phyloP scores from a whole-genome alignment of 2,113 vertebrate genomes.

The Poecilia latipinna region DNA sequence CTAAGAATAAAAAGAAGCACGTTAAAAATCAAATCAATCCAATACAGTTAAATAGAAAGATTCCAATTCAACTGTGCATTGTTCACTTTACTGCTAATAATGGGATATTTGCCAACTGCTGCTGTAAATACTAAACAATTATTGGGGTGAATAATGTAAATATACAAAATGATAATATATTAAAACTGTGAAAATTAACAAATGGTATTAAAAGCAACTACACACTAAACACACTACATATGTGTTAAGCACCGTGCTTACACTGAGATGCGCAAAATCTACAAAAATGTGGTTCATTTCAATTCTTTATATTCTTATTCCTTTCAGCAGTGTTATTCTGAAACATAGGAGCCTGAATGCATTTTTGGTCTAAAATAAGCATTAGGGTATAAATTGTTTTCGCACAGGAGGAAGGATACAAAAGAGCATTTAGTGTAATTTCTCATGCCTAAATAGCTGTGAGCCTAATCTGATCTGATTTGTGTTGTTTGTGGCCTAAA shows the following conservation, averaged over 20 bases:
- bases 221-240: neutral
- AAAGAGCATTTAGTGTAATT: conserved; percentile 36
- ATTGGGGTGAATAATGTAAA: conserved; percentile 37
- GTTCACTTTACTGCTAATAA: neutral
- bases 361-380: neutral
- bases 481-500: conserved; percentile 51
- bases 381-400: conserved; percentile 30
- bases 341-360: conserved; percentile 21
- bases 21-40: neutral
- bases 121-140: neutral
- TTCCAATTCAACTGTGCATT: neutral
- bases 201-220: conserved; percentile 1
- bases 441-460: conserved; percentile 42
- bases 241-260: neutral
- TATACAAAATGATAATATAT: conserved; percentile 11
- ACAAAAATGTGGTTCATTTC: conserved; percentile 6
- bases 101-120: neutral
- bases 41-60: neutral
- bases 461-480: conserved; percentile 59
- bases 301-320: neutral
- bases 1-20: neutral
- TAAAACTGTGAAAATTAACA: conserved; percentile 12
- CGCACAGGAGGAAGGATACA: conserved; percentile 20
- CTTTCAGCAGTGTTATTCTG: neutral
- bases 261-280: conserved; percentile 7